phyloP scores from a whole-genome alignment of 2,888 invertebrate genomes.

The Pachycephus smyrnensis region DNA sequence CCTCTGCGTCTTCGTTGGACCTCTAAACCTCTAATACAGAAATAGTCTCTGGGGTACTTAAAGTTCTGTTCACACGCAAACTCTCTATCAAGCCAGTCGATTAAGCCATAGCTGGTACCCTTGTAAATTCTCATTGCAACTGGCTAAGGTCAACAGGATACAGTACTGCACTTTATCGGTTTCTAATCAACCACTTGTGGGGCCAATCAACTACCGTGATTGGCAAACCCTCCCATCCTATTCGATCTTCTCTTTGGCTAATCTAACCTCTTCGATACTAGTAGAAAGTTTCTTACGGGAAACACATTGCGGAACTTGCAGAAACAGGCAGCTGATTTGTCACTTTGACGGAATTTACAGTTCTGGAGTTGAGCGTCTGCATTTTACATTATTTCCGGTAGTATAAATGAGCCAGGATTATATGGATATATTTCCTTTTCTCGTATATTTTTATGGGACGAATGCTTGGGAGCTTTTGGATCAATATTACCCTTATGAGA shows the following conservation, averaged over 20 bases:
- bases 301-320: not conserved
- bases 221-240: conserved; percentile 9
- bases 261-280: not conserved
- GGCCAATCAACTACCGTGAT: conserved; percentile 24
- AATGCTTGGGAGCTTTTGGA: not conserved
- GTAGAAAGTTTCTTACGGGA: not conserved
- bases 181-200: conserved; percentile 27
- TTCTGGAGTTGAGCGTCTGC: not conserved
- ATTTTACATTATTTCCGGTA: not conserved
- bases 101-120: not conserved
- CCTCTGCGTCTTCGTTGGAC: not conserved
- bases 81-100: not conserved
- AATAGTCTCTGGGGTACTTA: not conserved
- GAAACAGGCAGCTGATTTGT: not conserved
- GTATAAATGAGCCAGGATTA: not conserved
- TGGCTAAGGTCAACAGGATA: conserved; percentile 15
- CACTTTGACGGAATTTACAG: not conserved
- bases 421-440: not conserved
- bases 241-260: not conserved
- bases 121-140: not conserved
- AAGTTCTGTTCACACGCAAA: not conserved
- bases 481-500: not conserved
- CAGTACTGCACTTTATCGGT: conserved; percentile 18
- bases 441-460: not conserved
- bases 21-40: not conserved